Base-by-base conservation (phyloP, 2,888 invertebrate genomes). In the Anarsia innoxiella region DNA sequence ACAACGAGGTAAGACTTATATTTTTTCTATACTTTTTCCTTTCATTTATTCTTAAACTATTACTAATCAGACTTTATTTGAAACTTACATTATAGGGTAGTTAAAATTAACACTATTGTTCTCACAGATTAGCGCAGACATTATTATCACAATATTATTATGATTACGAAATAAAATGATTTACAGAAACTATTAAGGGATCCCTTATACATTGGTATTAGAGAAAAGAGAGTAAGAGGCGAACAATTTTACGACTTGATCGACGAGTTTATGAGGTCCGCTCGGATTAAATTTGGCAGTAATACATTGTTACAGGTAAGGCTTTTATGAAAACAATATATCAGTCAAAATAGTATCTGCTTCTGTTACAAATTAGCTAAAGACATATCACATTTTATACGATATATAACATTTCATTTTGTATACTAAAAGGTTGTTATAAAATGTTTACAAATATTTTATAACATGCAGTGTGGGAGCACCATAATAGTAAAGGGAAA, bases 211-310 rank as follows among this genome's bases (percentile, higher is more conserved):
- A 94, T 96, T 54, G 97, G 97, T 11, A 74, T 96, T 33, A 87
- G 93, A 34, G 93, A 95, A 55, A 89, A 90, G 41, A 87, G 97
- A 46, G 89, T 91, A 1, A 88, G 89, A n/a, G 97, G 97, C 0
- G 73, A 87, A 10, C 88, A 89, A 42, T 97, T 96, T 68, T 94
- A 96, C 52, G 91, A 91, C 4, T 90, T 97, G 40, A 86, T 98
- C 39, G 96, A 97, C 52, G 97, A 97, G 73, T 97, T 98, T 66
- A 97, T 97, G 96, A 80, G 90, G 47, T 95, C 95, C 0, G 92
- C 93, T 26, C 93, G 93, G 0, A 87, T 82, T 48, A 89, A 91
- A 49, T 94, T 91, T 61, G 92, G 93, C 3, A 91, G 91, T 59
- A 91, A 91, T 53, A 89, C 91, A 1, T 84, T 94, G 2, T 90